These are phyloP conservation scores for Synergus itoensis DNA, from an alignment of 2,888 invertebrate species.

Conservation along the genomic window DNA sequence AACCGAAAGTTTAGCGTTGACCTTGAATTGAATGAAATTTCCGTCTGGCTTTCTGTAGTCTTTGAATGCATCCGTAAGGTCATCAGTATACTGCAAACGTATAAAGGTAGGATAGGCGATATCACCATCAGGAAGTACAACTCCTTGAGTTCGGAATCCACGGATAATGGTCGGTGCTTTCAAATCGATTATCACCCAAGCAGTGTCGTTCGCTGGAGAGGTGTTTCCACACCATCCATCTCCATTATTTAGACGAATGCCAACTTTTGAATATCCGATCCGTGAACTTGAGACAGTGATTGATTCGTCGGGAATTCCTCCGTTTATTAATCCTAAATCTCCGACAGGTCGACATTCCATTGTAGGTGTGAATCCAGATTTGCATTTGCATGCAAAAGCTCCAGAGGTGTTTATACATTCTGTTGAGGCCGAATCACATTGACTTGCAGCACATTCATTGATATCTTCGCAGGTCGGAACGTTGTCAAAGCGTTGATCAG, in stretches of 20 bases:
- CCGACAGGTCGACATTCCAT: constrained; percentile 94
- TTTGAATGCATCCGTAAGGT: constrained; percentile 92
- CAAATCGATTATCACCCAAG: constrained; percentile 93
- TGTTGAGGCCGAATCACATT: constrained; percentile 94
- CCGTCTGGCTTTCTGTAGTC: constrained; percentile 96
- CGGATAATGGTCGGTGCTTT: constrained; percentile 93
- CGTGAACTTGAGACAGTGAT: constrained; percentile 92
- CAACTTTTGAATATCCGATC: constrained; percentile 89
- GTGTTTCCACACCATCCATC: constrained; percentile 93
- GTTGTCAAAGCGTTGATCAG: constrained; percentile 90
- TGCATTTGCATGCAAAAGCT: constrained; percentile 93
- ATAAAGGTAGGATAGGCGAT: constrained; percentile 94
- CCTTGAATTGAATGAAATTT: constrained; percentile 94
- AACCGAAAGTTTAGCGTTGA: constrained; percentile 91
- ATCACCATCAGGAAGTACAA: constrained; percentile 89
- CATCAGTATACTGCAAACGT: constrained; percentile 90
- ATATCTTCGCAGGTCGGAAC: constrained; percentile 95
- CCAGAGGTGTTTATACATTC: constrained; percentile 94
- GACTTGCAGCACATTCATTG: constrained; percentile 93
- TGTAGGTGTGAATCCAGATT: constrained; percentile 89
- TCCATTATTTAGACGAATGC: constrained; percentile 89
- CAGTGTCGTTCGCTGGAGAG: constrained; percentile 90
- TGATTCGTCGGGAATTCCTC: constrained; percentile 93
- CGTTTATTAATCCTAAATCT: constrained; percentile 92
- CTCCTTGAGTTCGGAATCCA: constrained; percentile 95